Evolutionary conservation across 2,888 invertebrate species (phyloP), one percentile per base, ranked within the genome.

Genomic region (Scaptomyza caliginosa): DNA sequence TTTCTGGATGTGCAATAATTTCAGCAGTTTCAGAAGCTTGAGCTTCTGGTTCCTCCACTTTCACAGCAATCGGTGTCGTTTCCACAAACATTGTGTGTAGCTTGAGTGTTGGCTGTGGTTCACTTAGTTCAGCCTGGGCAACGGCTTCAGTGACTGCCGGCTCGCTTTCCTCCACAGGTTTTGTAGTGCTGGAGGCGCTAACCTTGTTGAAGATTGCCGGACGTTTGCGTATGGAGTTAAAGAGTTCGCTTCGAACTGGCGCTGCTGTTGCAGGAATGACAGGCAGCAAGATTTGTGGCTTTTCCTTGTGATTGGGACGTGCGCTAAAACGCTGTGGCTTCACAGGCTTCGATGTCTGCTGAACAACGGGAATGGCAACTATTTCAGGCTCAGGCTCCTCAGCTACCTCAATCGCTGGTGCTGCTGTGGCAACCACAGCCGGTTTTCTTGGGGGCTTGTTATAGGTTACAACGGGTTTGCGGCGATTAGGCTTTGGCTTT

Each of bases 221-320:
- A 45, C 90, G 90, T 39, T 90, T 90, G 26, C 90, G 88, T 13
- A 89, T 86, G 32, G 88, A 78, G 8, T 77, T 86, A 48, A 78
- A 90, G 5, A 90, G 65, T 4, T 90, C 89, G 7, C 79, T 77
- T 36, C 89, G 83, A 1, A 76, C 17, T 5, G 85, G 69, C 8
- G 55, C 55, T 36, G 81, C 78, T 3, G 78, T 38, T 4, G 64
- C 67, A n/a, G 57, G 38, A 1, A 48, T 26, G 10, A 43, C 62
- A 0, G 80, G 77, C 34, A 81, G 89, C 0, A 73, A 34, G 4
- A 57, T 38, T 13, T 79, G 85, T 0, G 73, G 62, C 43, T 73
- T 86, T 5, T 89, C 88, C 56, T 86, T 85, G n/a, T 77, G 63
- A n/a, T 30, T 45, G n/a, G 45, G 45, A 19, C 45, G 45, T 3